phyloP scores from a whole-genome alignment of 2,797 vertebrate species.

The Columba guinea region DNA sequence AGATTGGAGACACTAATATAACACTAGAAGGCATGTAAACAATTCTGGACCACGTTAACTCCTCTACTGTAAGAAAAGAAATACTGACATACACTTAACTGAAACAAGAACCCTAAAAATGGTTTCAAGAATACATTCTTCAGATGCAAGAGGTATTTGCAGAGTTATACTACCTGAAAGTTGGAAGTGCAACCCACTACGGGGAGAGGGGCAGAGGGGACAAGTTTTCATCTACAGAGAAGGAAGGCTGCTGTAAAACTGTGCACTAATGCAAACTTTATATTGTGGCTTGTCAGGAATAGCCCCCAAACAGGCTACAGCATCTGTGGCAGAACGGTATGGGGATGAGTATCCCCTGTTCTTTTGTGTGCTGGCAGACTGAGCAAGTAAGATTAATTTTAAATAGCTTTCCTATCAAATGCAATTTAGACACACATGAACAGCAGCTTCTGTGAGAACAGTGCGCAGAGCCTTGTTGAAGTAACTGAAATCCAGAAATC shows the following conservation, averaged over 20 bases:
- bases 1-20: background rate
- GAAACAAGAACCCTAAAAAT: background rate
- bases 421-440: background rate
- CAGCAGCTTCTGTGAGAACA: background rate
- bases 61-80: background rate
- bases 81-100: conserved; percentile 35
- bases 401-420: background rate
- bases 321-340: background rate
- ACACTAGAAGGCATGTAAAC: conserved; percentile 45
- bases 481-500: background rate
- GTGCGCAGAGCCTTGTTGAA: background rate
- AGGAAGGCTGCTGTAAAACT: background rate
- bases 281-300: background rate
- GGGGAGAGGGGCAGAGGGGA: background rate
- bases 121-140: conserved; percentile 70
- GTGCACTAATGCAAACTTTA: background rate
- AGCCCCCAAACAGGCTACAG: background rate
- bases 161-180: conserved; percentile 48
- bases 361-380: background rate
- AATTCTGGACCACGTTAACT: background rate
- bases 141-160: conserved; percentile 69
- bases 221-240: background rate
- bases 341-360: background rate
- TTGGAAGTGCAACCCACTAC: conserved; percentile 29
- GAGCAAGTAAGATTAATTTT: background rate